Base-by-base conservation (phyloP, 2,797 vertebrate genomes). In the Neostethus bicornis region DNA sequence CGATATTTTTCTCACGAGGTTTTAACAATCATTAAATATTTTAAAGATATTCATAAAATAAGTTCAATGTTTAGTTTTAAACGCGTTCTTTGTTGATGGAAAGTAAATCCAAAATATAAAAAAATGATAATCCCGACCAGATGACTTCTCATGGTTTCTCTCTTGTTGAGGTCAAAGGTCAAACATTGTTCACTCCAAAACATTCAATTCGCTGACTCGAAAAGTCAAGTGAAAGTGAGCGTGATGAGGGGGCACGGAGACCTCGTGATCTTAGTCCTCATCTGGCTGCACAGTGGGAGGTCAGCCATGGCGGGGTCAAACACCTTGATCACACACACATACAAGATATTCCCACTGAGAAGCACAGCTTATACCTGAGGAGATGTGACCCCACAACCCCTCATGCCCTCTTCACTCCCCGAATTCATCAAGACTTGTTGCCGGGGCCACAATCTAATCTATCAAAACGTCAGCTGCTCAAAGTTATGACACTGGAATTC, bases 201-300 rank as follows among this genome's bases (percentile, higher is more conserved):
- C 65, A 74, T 5, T 19, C 19, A 47, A 60, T 65, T 42, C 70
- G 57, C 59, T n/a, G 65, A 69, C 61, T 10, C 4, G 57, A 70
- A 57, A 72, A 69, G 56, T 66, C 57, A 21, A 73, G 59, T 52
- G 28, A 70, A 65, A 60, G 64, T 47, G 80, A 87, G 75, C 76
- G 46, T 42, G 75, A 86, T 66, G 68, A 83, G 67, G 81, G 54
- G 48, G 64, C 64, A 47, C n/a, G 61, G 65, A 81, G 79, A 86
- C 80, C 81, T 79, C 51, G 25, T 82, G 81, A 84, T 86, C 83
- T 69, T 71, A 79, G 79, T 80, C 85, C 76, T 83, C 72, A 45
- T 87, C 77, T 81, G 58, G 80, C 74, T 85, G 79, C 85, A 66
- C 51, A 37, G 42, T 64, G 71, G 66, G 70, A 53, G 73, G 65